A percentile compares a stretch with the other conserved stretches of the same genome.
These are phyloP conservation scores for Esox masquinongy DNA, from an alignment of 2,797 vertebrate genomes.

Conservation along the genomic window DNA sequence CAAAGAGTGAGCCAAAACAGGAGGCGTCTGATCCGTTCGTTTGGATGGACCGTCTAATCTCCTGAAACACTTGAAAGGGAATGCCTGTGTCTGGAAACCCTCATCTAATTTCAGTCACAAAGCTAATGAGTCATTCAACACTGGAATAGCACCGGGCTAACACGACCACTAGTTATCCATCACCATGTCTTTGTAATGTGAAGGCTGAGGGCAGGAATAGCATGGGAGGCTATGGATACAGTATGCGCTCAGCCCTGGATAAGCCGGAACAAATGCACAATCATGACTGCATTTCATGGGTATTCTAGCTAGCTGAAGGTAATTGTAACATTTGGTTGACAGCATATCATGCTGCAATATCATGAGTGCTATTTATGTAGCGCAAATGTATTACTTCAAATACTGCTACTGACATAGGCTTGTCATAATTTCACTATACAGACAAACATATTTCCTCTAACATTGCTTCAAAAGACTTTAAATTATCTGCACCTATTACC, in stretches of 20 bases:
- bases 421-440: too few species aligned
- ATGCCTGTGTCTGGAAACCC: slow-evolving; percentile 55
- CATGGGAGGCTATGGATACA: neutral
- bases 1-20: slow-evolving; percentile 39
- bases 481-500: too few species aligned
- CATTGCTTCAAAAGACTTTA: too few species aligned
- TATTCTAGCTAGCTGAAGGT: neutral
- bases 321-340: neutral
- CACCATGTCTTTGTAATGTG: slow-evolving; percentile 30
- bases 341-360: neutral
- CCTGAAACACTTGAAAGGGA: slow-evolving; percentile 57
- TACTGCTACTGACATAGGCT: neutral
- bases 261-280: neutral
- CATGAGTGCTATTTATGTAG: neutral
- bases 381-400: neutral
- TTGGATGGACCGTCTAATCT: slow-evolving; percentile 66
- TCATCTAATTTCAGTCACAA: slow-evolving; percentile 69
- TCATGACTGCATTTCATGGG: neutral
- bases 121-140: slow-evolving; percentile 71
- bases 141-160: slow-evolving; percentile 41
- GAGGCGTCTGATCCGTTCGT: slow-evolving; percentile 62
- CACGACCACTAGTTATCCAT: slow-evolving; percentile 37
- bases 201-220: slow-evolving; percentile 22
- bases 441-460: too few species aligned
- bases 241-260: neutral